Evolutionary conservation across 2,113 vertebrate genomes (phyloP), one percentile per base, ranked within the genome.

Genomic region (Chunga burmeisteri): DNA sequence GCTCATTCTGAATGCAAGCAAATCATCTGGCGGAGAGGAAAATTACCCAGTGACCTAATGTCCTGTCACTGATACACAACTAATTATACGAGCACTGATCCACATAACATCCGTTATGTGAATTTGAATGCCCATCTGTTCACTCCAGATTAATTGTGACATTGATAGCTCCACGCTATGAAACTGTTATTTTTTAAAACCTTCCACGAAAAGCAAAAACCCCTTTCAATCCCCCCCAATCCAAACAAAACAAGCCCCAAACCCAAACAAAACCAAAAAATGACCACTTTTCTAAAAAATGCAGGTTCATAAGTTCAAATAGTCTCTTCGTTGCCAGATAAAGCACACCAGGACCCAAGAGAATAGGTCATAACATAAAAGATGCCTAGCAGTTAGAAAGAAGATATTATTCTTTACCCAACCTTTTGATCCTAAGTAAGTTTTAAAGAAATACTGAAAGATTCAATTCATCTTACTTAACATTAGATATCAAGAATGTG

Each of bases 51-150:
- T 97, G 91, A 95, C 94, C 93, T 89, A 95, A 95, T 95, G 95
- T 96, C 97, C 96, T 93, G 91, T 87, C 93, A 90, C 81, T 93
- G 95, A 88, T 95, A 97, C 58, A 91, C 93, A 94, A 79, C 83
- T 91, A 95, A 97, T 95, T 97, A 93, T 88, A 80, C 34, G 89
- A 97, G 81, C 78, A 90, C 62, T 95, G 94, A 97, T 94, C 94
- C 91, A 91, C 81, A 85, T 91, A 96, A 95, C 86, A 95, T 96
- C 74, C 81, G 3, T 89, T 93, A 88, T 90, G 70, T 95, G 95
- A 97, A 91, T 97, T 90, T 94, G 91, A 96, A 96, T 95, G 95
- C 81, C 97, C 96, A 97, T 95, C 97, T 97, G 97, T 94, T 97
- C 94, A 70, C 36, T 86, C 71, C 93, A 95, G 91, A 97, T 94